A percentile compares a stretch with the other conserved stretches of the same genome.
Conservation (phyloP, 2,797 vertebrate species). For the Rhabdomys pumilio region DNA sequence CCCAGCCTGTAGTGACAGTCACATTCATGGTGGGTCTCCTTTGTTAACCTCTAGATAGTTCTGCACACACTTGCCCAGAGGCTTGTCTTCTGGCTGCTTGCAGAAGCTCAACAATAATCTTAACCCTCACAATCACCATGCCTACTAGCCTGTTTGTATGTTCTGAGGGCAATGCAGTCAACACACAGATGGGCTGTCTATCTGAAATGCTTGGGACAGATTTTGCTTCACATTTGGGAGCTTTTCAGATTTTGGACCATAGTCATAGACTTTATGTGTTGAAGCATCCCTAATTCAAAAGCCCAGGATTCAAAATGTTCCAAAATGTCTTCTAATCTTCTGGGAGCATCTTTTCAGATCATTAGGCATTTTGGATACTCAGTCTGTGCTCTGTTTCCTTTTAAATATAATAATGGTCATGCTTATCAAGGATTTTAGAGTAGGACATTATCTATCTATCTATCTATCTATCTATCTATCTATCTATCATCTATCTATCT, state of each 20-base stretch:
- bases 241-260: not conserved
- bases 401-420: not conserved
- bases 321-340: not conserved
- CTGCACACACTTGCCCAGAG: not conserved
- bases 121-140: not conserved
- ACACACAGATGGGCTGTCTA: not conserved
- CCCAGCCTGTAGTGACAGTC: not conserved
- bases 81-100: not conserved
- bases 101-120: not conserved
- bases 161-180: not conserved
- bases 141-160: too few species aligned
- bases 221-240: not conserved
- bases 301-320: not conserved
- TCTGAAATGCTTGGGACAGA: not conserved
- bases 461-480: not conserved
- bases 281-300: not conserved
- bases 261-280: not conserved
- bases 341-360: not conserved
- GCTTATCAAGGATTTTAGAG: not conserved
- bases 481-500: too few species aligned
- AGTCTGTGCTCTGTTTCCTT: not conserved
- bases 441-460: not conserved
- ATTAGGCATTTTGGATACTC: not conserved
- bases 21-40: not conserved
- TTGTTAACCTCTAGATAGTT: not conserved